Evolutionary conservation across 1,140 invertebrate genomes (phyloP), one percentile per base, ranked within the genome.

Genomic region (Drosophila nikananu): DNA sequence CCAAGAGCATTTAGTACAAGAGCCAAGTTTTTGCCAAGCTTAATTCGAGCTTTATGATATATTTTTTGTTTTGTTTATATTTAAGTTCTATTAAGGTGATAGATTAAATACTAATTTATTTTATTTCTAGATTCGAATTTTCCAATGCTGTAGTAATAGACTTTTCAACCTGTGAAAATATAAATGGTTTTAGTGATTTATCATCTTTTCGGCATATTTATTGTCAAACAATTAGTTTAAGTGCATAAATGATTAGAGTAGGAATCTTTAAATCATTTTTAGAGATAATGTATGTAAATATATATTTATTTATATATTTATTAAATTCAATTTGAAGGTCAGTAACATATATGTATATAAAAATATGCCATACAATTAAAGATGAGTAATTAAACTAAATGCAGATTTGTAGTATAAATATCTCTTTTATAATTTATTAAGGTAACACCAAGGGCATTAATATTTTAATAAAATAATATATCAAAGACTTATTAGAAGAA

Each of bases 21-120:
- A 35, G 63, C 21, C 21, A 27, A 25, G 21, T 19, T 35, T n/a
- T 25, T 19, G 13, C n/a, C 19, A 32, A 8, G 15, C 35, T 39
- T 12, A 30, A 30, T 60, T 15, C 6, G 3, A 25, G 55, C 37
- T 19, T 21, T 32, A 23, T 42, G 19, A 21, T 42, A 17, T 3
- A 17, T 17, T 8, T 10, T 12, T 32, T 32, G 32, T 32, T 32
- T 4, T 12, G 32, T 12, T 32, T 32, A 32, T 12, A 32, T 32
- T 21, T n/a, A 30, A 19, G 1, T 32, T 32, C 12, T 35, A 15
- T 54, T 12, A 41, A 32, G 32, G 37, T 42, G 35, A 23, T 25
- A 42, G 27, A 21, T 42, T 42, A 42, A 61, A 30, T 25, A 25
- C 17, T 62, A 44, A 65, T 65, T 32, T 65, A 65, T 65, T 37